These are phyloP conservation scores for Halichoeres trimaculatus DNA, from an alignment of 2,113 vertebrate genomes.

Conservation along the genomic window DNA sequence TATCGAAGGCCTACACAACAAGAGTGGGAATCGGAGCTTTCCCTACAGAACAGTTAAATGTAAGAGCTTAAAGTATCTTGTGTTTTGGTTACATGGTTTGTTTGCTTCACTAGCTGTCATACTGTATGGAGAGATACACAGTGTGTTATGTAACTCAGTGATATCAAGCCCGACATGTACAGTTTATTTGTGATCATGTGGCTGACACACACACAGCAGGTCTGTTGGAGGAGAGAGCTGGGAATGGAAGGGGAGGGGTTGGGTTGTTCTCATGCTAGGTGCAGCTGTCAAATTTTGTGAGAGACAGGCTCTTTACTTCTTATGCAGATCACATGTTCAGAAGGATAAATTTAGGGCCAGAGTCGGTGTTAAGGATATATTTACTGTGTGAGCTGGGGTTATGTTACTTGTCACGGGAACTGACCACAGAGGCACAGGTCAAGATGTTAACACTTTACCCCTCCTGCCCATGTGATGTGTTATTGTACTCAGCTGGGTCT, in stretches of 20 bases:
- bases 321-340: slow-evolving; percentile 73
- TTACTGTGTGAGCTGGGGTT: slow-evolving; percentile 62
- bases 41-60: slow-evolving; percentile 96
- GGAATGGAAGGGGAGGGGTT: not conserved
- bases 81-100: not conserved
- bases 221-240: not conserved
- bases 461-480: slow-evolving; percentile 11
- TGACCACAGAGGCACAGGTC: slow-evolving; percentile 45
- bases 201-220: slow-evolving; percentile 43
- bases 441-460: slow-evolving; percentile 45
- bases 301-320: slow-evolving; percentile 64
- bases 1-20: slow-evolving; percentile 96
- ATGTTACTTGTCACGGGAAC: slow-evolving; percentile 67
- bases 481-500: slow-evolving; percentile 29
- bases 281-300: slow-evolving; percentile 76
- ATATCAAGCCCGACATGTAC: slow-evolving; percentile 24
- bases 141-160: slow-evolving; percentile 39
- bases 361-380: slow-evolving; percentile 69
- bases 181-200: slow-evolving; percentile 37
- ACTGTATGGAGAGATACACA: slow-evolving; percentile 5
- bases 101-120: not conserved
- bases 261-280: slow-evolving; percentile 36
- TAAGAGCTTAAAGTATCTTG: slow-evolving; percentile 77
- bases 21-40: slow-evolving; percentile 97
- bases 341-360: slow-evolving; percentile 79